Percentiles rank a stretch among this genome's conserved stretches.
Evolutionary conservation across 2,113 vertebrate genomes (phyloP).

Genomic region (Forbesichthys papilliferus): DNA sequence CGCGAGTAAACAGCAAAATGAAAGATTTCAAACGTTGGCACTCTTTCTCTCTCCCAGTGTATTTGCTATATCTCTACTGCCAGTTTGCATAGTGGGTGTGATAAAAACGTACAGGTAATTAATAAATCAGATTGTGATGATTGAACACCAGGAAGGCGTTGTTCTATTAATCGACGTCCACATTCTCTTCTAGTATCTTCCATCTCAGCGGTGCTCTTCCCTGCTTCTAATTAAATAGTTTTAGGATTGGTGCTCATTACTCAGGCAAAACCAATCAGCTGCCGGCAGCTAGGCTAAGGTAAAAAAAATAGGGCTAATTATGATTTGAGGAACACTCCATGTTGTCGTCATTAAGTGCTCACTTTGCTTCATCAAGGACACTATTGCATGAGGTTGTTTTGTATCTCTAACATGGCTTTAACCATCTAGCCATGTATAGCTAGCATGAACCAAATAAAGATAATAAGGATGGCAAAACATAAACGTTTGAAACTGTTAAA

Average conservation of each 20-base stretch:
- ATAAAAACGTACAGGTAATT: constrained; percentile 62
- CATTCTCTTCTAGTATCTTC: constrained; percentile 53
- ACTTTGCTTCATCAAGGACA: not conserved
- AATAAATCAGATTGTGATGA: constrained; percentile 68
- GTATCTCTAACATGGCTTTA: not conserved
- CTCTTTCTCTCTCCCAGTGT: not conserved
- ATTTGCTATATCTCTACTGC: constrained; percentile 13
- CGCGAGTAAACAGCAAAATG: not conserved
- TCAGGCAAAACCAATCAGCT: constrained; percentile 67
- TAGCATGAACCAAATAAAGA: no score
- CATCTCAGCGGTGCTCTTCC: constrained; percentile 44
- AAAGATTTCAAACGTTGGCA: constrained; percentile 16
- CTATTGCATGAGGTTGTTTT: no score
- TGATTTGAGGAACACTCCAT: constrained; percentile 39
- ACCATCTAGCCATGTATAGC: no score
- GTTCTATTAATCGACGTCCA: constrained; percentile 61
- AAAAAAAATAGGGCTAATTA: constrained; percentile 53
- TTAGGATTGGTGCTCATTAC: constrained; percentile 68
- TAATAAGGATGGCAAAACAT: no score
- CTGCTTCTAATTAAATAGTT: constrained; percentile 68
- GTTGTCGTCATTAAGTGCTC: constrained; percentile 22
- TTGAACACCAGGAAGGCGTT: constrained; percentile 52
- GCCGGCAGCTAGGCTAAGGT: constrained; percentile 50
- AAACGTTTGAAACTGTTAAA: not conserved
- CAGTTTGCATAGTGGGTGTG: constrained; percentile 43